Percentiles rank a stretch among this genome's conserved stretches.
Evolutionary conservation across 2,113 vertebrate genomes (phyloP).

Genomic region (Bambusicola thoracicus): DNA sequence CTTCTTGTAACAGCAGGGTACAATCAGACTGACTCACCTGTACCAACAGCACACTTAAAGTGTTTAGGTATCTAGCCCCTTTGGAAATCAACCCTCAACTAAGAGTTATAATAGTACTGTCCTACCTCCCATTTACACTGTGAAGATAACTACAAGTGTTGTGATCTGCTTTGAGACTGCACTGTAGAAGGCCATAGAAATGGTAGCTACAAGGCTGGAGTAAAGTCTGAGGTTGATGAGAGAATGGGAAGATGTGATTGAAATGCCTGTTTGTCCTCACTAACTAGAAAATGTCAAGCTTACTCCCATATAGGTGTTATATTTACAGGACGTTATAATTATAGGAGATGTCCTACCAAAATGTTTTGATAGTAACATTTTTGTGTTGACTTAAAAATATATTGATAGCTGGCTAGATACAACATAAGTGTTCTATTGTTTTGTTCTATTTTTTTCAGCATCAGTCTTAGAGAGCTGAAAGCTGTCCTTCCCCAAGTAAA

Average conservation of each 20-base stretch:
- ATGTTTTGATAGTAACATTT: not conserved
- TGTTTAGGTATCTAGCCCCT: not conserved
- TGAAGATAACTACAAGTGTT: not conserved
- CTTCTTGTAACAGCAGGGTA: not conserved
- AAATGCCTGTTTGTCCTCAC: not conserved
- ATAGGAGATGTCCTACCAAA: not conserved
- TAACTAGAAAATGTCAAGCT: not conserved
- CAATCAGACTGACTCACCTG: not conserved
- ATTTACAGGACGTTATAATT: not conserved
- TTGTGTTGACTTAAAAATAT: not conserved
- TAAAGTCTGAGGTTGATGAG: not conserved
- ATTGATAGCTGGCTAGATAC: not conserved
- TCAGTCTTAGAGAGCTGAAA: constrained; percentile 92
- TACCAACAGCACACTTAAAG: not conserved
- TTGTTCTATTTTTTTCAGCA: constrained; percentile 69
- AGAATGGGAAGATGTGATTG: not conserved
- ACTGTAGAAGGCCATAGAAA: not conserved
- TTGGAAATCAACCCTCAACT: not conserved
- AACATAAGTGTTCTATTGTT: not conserved
- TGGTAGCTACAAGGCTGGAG: not conserved
- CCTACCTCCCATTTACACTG: not conserved
- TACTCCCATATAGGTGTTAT: not conserved
- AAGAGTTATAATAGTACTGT: not conserved
- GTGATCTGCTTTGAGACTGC: not conserved
- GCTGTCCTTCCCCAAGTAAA: constrained; percentile 89